Evolutionary conservation across 1,140 invertebrate species (phyloP).

Genomic region (Wiebesia pumilae): DNA sequence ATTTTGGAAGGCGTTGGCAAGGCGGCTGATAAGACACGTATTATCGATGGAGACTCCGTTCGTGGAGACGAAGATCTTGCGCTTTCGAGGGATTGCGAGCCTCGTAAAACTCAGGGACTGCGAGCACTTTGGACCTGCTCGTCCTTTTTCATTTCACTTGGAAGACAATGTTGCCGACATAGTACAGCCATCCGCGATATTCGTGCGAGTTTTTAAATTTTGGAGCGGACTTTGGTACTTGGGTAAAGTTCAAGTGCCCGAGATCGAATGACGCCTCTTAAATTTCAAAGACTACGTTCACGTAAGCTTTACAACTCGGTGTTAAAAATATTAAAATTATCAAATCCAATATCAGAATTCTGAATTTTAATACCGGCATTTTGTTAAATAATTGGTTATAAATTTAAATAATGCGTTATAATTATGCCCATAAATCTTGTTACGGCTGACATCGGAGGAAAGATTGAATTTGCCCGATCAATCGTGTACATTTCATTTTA

Average conservation of each 20-base stretch:
- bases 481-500: not conserved
- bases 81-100: not conserved
- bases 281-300: not conserved
- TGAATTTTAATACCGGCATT: not conserved
- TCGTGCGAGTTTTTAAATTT: not conserved
- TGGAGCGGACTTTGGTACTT: not conserved
- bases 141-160: not conserved
- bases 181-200: not conserved
- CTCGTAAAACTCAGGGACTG: not conserved
- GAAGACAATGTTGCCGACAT: not conserved
- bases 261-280: not conserved
- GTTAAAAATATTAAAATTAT: not conserved
- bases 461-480: not conserved
- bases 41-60: conserved; percentile 1
- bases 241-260: not conserved
- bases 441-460: not conserved
- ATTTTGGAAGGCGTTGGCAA: not conserved
- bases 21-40: conserved; percentile 7
- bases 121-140: not conserved
- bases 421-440: not conserved
- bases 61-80: not conserved
- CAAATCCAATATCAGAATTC: too few species aligned
- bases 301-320: not conserved
- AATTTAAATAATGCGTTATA: not conserved
- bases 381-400: not conserved